phyloP scores from a whole-genome alignment of 2,888 invertebrate species.

The Andrena haemorrhoa region DNA sequence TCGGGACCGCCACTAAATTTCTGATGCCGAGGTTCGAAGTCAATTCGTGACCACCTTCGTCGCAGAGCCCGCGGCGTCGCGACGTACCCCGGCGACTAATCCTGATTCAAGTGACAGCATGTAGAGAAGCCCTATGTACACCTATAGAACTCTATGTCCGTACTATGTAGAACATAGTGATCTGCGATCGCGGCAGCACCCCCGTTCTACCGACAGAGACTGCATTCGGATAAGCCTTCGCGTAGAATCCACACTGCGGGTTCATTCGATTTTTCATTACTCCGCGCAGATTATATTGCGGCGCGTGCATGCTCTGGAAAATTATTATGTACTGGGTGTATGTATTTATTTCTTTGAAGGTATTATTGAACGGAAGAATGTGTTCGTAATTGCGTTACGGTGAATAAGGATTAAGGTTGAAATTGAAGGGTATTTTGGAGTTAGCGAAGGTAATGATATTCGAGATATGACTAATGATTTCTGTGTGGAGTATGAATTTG shows the following conservation, averaged over 20 bases:
- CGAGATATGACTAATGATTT: not conserved
- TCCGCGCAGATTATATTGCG: not conserved
- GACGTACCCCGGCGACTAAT: slow-evolving; percentile 72
- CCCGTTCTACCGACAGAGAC: slow-evolving; percentile 4
- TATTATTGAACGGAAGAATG: too few relatives aligned
- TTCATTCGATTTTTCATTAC: not conserved
- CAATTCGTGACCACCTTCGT: slow-evolving; percentile 61
- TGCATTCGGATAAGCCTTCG: not conserved
- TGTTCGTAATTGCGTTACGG: not conserved
- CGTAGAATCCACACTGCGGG: not conserved
- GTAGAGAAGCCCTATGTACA: slow-evolving; percentile 80
- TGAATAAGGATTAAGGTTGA: not conserved
- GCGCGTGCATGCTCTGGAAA: not conserved
- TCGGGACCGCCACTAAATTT: slow-evolving; percentile 61
- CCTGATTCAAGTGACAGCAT: slow-evolving; percentile 82
- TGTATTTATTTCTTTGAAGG: not conserved
- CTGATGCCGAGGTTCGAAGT: slow-evolving; percentile 62
- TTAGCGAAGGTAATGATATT: not conserved
- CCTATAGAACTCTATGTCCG: slow-evolving; percentile 59
- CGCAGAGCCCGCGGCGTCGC: slow-evolving; percentile 40
- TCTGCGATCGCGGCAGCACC: slow-evolving; percentile 67
- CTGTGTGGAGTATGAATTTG: not conserved
- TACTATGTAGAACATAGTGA: slow-evolving; percentile 69
- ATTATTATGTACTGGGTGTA: not conserved
- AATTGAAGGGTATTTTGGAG: not conserved